Evolutionary conservation across 2,888 invertebrate genomes (phyloP).

Genomic region (Oscheius sp.): DNA sequence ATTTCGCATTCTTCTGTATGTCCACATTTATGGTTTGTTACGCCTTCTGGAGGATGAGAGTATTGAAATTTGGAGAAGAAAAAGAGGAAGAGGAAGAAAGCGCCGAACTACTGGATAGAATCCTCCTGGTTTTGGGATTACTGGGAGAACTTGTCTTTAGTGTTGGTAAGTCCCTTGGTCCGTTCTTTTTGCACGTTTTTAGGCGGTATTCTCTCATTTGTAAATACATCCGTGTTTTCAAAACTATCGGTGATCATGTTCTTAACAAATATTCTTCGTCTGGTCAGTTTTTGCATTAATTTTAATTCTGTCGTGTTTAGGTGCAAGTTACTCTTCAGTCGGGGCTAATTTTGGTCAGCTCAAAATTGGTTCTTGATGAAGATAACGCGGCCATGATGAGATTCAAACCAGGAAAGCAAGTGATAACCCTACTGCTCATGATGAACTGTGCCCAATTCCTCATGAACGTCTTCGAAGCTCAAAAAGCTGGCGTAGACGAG

Average conservation of each 20-base stretch:
- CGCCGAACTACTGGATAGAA: conserved; percentile 59
- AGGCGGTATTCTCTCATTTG: conserved; percentile 58
- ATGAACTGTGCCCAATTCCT: conserved; percentile 81
- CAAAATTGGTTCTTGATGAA: conserved; percentile 44
- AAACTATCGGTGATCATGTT: conserved; percentile 52
- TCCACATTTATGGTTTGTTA: conserved; percentile 52
- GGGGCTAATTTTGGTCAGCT: conserved; percentile 54
- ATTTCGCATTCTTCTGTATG: conserved; percentile 52
- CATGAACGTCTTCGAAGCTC: conserved; percentile 80
- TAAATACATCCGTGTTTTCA: conserved; percentile 45
- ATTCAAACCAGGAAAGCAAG: conserved; percentile 64
- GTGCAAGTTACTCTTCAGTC: conserved; percentile 60
- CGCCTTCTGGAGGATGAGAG: conserved; percentile 59
- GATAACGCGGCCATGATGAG: conserved; percentile 51
- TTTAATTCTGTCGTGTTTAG: conserved; percentile 6
- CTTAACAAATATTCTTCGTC: conserved; percentile 51
- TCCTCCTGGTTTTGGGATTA: conserved; percentile 58
- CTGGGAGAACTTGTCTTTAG: conserved; percentile 59
- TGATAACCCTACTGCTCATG: conserved; percentile 58
- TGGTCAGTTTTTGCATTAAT: conserved; percentile 34
- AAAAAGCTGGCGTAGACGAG: conserved; percentile 74
- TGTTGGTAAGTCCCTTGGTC: conserved; percentile 41
- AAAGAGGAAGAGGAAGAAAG: conserved; percentile 59
- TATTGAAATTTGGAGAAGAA: conserved; percentile 53
- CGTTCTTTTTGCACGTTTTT: no score